Evolutionary conservation across 2,113 vertebrate species (phyloP).

Genomic region (Ibidorhyncha struthersii): DNA sequence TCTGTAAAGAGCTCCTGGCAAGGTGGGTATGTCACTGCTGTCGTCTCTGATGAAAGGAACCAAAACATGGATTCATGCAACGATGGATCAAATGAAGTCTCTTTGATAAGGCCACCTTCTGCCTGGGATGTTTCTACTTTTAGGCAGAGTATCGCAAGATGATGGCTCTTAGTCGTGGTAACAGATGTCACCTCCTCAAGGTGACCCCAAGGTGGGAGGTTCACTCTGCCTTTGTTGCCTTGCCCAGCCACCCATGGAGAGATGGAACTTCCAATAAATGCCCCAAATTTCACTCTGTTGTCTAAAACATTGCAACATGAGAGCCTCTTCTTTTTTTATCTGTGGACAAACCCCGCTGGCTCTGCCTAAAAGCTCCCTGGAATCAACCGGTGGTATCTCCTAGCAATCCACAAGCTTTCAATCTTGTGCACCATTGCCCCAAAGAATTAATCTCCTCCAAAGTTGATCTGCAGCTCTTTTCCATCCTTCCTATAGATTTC

Average conservation of each 20-base stretch:
- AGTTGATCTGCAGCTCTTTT: background rate
- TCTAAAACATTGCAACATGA: background rate
- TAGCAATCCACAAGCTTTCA: background rate
- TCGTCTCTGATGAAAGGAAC: background rate
- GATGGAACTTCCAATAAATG: background rate
- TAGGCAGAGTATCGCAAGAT: background rate
- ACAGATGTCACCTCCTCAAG: background rate
- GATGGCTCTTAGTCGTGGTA: background rate
- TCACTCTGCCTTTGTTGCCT: background rate
- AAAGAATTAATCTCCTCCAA: background rate
- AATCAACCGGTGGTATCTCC: background rate
- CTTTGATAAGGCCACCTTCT: background rate
- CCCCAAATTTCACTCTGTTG: background rate
- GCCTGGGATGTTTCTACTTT: background rate
- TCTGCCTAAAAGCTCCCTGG: background rate
- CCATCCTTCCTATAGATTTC: background rate
- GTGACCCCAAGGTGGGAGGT: background rate
- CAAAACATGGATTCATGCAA: too few relatives aligned
- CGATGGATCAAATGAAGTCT: fast-evolving
- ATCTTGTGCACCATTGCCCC: fast-evolving
- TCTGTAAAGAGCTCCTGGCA: fast-evolving
- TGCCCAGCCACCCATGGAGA: background rate
- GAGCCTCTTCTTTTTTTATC: background rate
- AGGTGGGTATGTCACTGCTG: background rate
- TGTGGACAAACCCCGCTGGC: background rate